A percentile compares a stretch with the other conserved stretches of the same genome.
Evolutionary conservation across 2,888 invertebrate species (phyloP).

Genomic region (Exephanes ischioxanthus): DNA sequence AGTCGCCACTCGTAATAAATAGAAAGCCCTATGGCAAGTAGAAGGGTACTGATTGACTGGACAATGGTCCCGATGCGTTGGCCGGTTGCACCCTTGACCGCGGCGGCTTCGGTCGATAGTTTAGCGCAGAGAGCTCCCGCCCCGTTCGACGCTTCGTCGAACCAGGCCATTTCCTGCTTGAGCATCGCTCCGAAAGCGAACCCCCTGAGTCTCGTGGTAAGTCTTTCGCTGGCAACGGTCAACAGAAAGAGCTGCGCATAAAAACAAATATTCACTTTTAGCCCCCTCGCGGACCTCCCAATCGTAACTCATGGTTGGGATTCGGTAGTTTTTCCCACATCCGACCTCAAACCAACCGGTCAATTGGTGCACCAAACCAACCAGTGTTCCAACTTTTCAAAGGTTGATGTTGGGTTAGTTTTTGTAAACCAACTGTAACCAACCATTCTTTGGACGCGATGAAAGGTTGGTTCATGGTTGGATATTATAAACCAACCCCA

Average conservation of each 20-base stretch:
- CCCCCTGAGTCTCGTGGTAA: constrained; percentile 91
- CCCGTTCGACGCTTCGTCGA: constrained; percentile 90
- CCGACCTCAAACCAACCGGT: too few species aligned
- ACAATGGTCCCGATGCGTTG: constrained; percentile 92
- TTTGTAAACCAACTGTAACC: too few species aligned
- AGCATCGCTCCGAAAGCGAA: constrained; percentile 89
- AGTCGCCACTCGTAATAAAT: constrained; percentile 92
- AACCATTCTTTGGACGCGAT: too few species aligned
- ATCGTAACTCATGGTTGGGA: too few species aligned
- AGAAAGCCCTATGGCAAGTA: constrained; percentile 88
- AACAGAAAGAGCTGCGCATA: constrained; percentile 87
- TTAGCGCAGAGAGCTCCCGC: constrained; percentile 91
- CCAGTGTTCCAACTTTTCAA: too few species aligned
- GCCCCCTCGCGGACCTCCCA: too few species aligned
- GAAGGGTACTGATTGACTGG: constrained; percentile 90
- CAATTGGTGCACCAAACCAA: too few species aligned
- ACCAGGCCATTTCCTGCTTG: constrained; percentile 91
- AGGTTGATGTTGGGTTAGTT: too few species aligned
- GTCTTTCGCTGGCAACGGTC: constrained; percentile 91
- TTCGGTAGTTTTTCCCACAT: too few species aligned
- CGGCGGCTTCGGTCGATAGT: constrained; percentile 91
- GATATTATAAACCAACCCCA: too few species aligned
- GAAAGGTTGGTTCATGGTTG: too few species aligned
- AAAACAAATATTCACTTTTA: not conserved
- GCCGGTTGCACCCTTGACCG: constrained; percentile 94